Evolutionary conservation across 2,797 vertebrate species (phyloP).

Genomic region (Ceryle rudis): DNA sequence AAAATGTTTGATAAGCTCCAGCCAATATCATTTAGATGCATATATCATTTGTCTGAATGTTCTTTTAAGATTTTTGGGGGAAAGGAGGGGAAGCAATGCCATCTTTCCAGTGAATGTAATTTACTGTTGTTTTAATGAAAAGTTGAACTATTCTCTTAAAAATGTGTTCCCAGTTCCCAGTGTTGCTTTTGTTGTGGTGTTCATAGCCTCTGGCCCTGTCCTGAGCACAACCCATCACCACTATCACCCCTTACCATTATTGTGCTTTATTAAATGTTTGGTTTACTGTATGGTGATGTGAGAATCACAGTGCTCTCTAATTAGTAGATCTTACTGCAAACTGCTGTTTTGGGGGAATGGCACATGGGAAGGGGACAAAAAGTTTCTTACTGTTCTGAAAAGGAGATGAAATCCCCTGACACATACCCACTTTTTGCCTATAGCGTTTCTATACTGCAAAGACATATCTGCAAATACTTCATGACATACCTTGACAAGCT

Average conservation of each 20-base stretch:
- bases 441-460: not conserved
- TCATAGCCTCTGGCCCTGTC: not conserved
- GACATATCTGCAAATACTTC: not conserved
- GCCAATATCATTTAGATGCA: not conserved
- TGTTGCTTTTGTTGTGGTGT: not conserved
- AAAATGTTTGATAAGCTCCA: not conserved
- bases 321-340: not conserved
- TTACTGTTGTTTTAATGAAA: not conserved
- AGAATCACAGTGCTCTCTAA: not conserved
- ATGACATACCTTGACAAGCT: not conserved
- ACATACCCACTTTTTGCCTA: not conserved
- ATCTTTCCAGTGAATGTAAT: not conserved
- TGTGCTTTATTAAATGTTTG: not conserved
- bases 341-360: rapidly evolving
- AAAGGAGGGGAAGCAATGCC: not conserved
- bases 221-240: not conserved
- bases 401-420: not conserved
- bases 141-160: not conserved
- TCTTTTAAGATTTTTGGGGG: not conserved
- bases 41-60: not conserved
- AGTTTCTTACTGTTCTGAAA: not conserved
- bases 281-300: not conserved
- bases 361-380: not conserved
- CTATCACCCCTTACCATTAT: not conserved
- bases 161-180: not conserved